phyloP scores from a whole-genome alignment of 2,113 vertebrate genomes.

The Psophia crepitans region DNA sequence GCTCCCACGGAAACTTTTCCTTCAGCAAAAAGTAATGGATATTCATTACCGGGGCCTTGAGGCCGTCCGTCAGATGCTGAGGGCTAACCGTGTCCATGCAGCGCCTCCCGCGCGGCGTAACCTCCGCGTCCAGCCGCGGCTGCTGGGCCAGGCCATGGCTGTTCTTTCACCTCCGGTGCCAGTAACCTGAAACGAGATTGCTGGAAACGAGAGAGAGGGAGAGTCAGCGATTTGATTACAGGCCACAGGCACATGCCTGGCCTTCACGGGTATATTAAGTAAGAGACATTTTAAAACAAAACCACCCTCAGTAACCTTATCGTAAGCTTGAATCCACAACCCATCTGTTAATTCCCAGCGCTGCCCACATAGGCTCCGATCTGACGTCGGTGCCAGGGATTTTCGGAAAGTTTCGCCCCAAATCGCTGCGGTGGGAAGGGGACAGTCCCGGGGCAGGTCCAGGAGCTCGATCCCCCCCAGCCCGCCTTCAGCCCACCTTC shows the following conservation, averaged over 20 bases:
- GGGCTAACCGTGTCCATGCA: not conserved
- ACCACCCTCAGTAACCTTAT: constrained; percentile 67
- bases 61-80: not conserved
- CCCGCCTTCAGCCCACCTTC: not conserved
- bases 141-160: not conserved
- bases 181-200: constrained; percentile 37
- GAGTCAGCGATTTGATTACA: constrained; percentile 56
- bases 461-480: not conserved
- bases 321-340: constrained; percentile 37
- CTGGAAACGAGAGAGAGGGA: constrained; percentile 37
- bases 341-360: constrained; percentile 28
- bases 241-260: constrained; percentile 67
- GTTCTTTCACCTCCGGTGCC: constrained; percentile 47
- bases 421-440: not conserved
- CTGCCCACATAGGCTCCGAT: constrained; percentile 30
- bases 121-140: not conserved
- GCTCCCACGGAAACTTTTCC: not conserved
- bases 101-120: not conserved
- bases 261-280: constrained; percentile 70
- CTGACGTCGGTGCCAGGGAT: not conserved
- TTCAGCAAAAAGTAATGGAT: not conserved
- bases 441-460: not conserved
- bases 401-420: not conserved
- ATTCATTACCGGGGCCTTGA: not conserved
- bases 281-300: constrained; percentile 72